Evolutionary conservation across 2,888 invertebrate genomes (phyloP).

Genomic region (Noctuana brunneofusca): DNA sequence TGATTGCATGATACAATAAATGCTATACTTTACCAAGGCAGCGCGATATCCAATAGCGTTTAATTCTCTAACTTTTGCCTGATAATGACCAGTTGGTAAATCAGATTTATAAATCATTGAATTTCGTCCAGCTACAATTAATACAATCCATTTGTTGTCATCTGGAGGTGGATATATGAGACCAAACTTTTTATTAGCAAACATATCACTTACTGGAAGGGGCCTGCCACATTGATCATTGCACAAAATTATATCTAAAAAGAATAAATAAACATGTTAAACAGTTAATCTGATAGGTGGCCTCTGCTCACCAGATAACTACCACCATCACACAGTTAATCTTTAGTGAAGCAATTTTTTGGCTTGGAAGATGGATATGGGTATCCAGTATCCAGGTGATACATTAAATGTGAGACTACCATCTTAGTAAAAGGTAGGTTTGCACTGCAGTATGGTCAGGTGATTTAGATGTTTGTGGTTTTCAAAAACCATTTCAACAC

Average conservation of each 20-base stretch:
- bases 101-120: slow-evolving; percentile 77
- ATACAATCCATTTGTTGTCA: slow-evolving; percentile 76
- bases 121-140: slow-evolving; percentile 85
- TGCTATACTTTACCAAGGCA: slow-evolving; percentile 72
- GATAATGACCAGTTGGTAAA: slow-evolving; percentile 80
- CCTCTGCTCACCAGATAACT: no score
- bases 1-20: not conserved
- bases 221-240: slow-evolving; percentile 76
- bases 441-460: no score
- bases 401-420: no score
- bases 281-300: not conserved
- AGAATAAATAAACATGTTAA: slow-evolving; percentile 30
- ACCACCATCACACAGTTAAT: no score
- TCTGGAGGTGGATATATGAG: slow-evolving; percentile 56
- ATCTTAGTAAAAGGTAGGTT: no score
- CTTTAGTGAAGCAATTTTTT: no score
- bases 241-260: slow-evolving; percentile 84
- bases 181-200: slow-evolving; percentile 78
- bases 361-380: no score
- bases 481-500: no score
- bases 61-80: slow-evolving; percentile 86
- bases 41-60: slow-evolving; percentile 83
- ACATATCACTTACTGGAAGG: slow-evolving; percentile 71
- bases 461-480: no score
- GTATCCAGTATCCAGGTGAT: no score